These are phyloP conservation scores for Melanargia galathea DNA, from an alignment of 2,888 invertebrate species.

Conservation along the genomic window DNA sequence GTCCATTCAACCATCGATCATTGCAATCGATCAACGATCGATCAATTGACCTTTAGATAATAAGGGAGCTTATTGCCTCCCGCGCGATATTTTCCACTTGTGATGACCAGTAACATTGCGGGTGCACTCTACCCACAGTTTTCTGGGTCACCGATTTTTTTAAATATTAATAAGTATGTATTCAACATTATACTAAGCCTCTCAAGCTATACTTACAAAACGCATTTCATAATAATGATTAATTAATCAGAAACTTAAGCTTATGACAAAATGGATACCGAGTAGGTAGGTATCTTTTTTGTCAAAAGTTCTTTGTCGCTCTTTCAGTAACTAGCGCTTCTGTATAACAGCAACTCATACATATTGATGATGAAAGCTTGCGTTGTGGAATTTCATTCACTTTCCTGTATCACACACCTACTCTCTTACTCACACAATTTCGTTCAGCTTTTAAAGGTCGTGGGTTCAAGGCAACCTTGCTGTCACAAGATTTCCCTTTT, in stretches of 20 bases:
- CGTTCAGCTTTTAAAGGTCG: no score
- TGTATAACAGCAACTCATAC: neutral
- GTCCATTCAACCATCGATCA: no score
- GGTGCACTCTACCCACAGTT: no score
- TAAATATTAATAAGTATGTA: neutral
- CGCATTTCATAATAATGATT: constrained; percentile 1
- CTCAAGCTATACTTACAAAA: no score
- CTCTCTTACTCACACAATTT: constrained; percentile 1
- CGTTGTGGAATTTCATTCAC: constrained; percentile 10
- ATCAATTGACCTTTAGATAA: no score
- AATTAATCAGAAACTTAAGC: neutral
- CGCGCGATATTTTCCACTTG: no score
- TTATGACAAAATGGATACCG: neutral
- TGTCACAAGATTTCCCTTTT: no score
- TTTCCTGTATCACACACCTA: constrained; percentile 16
- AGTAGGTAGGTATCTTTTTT: neutral
- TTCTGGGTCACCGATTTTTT: no score
- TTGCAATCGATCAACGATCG: no score
- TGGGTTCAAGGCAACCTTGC: no score
- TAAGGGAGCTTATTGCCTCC: no score
- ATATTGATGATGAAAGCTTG: constrained; percentile 9
- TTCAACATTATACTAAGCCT: neutral
- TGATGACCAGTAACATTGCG: no score
- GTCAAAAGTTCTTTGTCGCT: constrained; percentile 5
- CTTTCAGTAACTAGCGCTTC: constrained; percentile 1